phyloP scores from a whole-genome alignment of 2,797 vertebrate species.

The Austrolebias charrua region DNA sequence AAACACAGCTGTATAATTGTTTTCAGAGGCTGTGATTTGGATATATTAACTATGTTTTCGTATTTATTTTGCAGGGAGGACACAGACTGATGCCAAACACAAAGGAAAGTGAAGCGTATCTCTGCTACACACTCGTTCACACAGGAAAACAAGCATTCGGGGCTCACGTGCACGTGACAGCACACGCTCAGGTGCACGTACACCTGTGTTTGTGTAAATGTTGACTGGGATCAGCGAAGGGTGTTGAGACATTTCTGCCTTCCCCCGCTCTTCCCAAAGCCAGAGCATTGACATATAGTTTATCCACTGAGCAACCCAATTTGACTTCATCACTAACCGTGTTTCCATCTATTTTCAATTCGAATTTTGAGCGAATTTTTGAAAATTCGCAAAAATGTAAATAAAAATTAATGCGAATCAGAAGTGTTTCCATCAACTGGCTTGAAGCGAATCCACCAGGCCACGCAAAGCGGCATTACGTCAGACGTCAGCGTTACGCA shows the following conservation, averaged over 20 bases:
- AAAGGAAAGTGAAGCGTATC: slow-evolving; percentile 42
- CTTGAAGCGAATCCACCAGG: too few species aligned
- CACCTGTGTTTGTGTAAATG: slow-evolving; percentile 61
- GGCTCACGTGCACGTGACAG: slow-evolving; percentile 26
- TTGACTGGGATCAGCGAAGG: slow-evolving; percentile 76
- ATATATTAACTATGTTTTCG: slow-evolving; percentile 60
- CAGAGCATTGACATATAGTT: slow-evolving; percentile 68
- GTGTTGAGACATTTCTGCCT: slow-evolving; percentile 73
- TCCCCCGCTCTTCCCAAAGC: slow-evolving; percentile 66
- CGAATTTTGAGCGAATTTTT: too few species aligned
- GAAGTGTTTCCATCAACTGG: too few species aligned
- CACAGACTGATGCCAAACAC: slow-evolving; percentile 47
- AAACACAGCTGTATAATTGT: slow-evolving; percentile 69
- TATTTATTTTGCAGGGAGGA: slow-evolving; percentile 35
- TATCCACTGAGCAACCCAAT: slow-evolving; percentile 72
- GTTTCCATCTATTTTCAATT: too few species aligned
- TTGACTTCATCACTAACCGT: slow-evolving; percentile 81
- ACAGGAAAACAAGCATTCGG: background rate
- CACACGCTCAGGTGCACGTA: slow-evolving; percentile 52
- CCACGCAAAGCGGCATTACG: too few species aligned
- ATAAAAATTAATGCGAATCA: too few species aligned
- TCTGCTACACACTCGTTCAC: slow-evolving; percentile 9
- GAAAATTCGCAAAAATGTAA: too few species aligned
- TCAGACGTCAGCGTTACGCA: too few species aligned
- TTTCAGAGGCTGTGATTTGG: slow-evolving; percentile 69